Evolutionary conservation across 2,888 invertebrate species (phyloP).

Genomic region (Cryptus viduatorius): DNA sequence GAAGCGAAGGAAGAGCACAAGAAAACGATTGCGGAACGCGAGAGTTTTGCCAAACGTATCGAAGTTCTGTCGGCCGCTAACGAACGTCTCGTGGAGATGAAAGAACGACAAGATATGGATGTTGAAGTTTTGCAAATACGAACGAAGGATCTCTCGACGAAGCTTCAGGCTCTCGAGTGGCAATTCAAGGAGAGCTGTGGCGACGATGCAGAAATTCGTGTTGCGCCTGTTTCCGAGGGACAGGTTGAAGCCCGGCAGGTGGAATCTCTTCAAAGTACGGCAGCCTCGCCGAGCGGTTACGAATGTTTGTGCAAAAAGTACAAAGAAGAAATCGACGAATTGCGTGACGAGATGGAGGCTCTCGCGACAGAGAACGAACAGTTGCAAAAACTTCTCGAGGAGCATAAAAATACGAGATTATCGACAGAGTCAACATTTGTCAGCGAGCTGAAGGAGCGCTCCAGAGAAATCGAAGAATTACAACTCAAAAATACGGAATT

Average conservation of each 20-base stretch:
- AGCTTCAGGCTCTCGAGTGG: slow-evolving; percentile 86
- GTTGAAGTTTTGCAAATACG: slow-evolving; percentile 90
- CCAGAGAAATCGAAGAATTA: slow-evolving; percentile 76
- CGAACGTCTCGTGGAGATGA: slow-evolving; percentile 92
- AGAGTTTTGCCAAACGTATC: slow-evolving; percentile 89
- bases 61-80: slow-evolving; percentile 91
- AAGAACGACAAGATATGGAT: slow-evolving; percentile 93
- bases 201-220: slow-evolving; percentile 42
- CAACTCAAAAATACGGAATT: slow-evolving; percentile 76
- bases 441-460: slow-evolving; percentile 59
- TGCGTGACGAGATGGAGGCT: slow-evolving; percentile 87
- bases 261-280: neutral
- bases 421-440: slow-evolving; percentile 68
- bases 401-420: slow-evolving; percentile 84
- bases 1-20: slow-evolving; percentile 87
- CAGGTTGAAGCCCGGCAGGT: neutral
- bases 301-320: slow-evolving; percentile 70
- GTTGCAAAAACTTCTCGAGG: slow-evolving; percentile 87
- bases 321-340: slow-evolving; percentile 84
- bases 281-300: neutral
- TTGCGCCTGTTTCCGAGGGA: slow-evolving; percentile 28
- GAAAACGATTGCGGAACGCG: slow-evolving; percentile 89
- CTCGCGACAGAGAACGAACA: slow-evolving; percentile 88
- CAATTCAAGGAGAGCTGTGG: slow-evolving; percentile 70
- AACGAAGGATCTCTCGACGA: slow-evolving; percentile 89